Evolutionary conservation across 2,113 vertebrate species (phyloP).

Genomic region (Misgurnus anguillicaudatus): DNA sequence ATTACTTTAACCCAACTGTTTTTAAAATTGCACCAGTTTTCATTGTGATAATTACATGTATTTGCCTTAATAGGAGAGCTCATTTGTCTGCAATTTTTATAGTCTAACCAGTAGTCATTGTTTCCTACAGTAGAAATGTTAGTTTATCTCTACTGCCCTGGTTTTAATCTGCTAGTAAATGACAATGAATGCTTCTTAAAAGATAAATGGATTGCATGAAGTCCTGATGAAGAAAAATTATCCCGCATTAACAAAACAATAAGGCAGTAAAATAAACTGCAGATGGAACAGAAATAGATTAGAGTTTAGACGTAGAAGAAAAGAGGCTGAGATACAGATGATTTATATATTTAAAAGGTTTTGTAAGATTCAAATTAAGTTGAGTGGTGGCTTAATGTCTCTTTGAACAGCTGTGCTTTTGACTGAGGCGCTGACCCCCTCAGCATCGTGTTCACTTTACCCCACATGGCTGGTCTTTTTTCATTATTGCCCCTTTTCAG

Average conservation of each 20-base stretch:
- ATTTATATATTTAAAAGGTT: not conserved
- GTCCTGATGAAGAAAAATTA: too few species aligned
- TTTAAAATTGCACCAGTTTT: not conserved
- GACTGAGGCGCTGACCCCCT: slow-evolving; percentile 9
- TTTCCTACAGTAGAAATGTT: not conserved
- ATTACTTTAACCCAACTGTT: not conserved
- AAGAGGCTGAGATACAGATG: not conserved
- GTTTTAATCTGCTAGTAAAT: not conserved
- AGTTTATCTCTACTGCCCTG: not conserved
- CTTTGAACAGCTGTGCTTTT: slow-evolving; percentile 23
- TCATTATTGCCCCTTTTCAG: slow-evolving; percentile 1
- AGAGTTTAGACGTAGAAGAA: not conserved
- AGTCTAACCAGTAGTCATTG: not conserved
- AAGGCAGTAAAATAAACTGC: not conserved
- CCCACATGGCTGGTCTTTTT: not conserved
- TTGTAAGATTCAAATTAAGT: slow-evolving; percentile 11
- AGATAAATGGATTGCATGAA: too few species aligned
- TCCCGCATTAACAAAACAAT: not conserved
- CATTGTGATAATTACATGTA: not conserved
- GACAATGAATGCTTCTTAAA: too few species aligned
- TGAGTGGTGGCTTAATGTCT: not conserved
- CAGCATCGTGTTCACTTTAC: not conserved
- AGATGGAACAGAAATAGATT: not conserved
- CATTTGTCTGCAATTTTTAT: not conserved
- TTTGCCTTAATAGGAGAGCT: not conserved